These are phyloP conservation scores for Griposia aprilina DNA, from an alignment of 2,888 invertebrate species.

Conservation along the genomic window DNA sequence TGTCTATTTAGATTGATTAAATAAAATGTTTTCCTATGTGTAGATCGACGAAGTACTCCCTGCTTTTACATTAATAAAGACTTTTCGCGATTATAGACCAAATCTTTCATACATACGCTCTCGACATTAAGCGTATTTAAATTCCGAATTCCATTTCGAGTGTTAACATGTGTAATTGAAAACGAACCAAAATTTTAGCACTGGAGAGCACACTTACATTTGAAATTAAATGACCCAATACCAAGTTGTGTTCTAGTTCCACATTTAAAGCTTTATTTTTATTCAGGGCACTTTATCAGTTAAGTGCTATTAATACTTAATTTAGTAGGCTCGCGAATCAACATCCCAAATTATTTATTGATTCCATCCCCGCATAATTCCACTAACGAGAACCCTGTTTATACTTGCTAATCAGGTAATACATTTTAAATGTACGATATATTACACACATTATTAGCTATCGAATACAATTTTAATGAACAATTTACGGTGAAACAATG, in stretches of 20 bases:
- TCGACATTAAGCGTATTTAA: slow-evolving; percentile 31
- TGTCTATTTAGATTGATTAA: too few species aligned
- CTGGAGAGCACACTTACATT: slow-evolving; percentile 38
- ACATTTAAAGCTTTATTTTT: slow-evolving; percentile 31
- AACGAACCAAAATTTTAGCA: slow-evolving; percentile 43
- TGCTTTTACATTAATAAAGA: too few species aligned
- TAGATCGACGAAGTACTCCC: too few species aligned
- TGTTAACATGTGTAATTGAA: slow-evolving; percentile 56
- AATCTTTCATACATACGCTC: slow-evolving; percentile 18
- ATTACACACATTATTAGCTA: slow-evolving; percentile 59
- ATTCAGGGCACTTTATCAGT: slow-evolving; percentile 36
- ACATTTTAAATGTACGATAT: slow-evolving; percentile 60
- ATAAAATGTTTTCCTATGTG: too few species aligned
- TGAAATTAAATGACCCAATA: slow-evolving; percentile 39
- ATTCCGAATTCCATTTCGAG: slow-evolving; percentile 37
- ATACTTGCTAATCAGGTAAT: slow-evolving; percentile 71
- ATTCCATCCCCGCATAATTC: slow-evolving; percentile 57
- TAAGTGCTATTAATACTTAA: slow-evolving; percentile 64
- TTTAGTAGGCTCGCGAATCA: slow-evolving; percentile 51
- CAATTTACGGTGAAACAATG: slow-evolving; percentile 47
- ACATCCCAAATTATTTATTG: slow-evolving; percentile 61
- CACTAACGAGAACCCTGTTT: slow-evolving; percentile 65
- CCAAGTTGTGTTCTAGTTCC: slow-evolving; percentile 11
- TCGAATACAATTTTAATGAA: slow-evolving; percentile 57
- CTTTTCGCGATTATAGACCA: background rate